Evolutionary conservation across 2,797 vertebrate species (phyloP).

Genomic region (Xiphorhynchus erythropygius): DNA sequence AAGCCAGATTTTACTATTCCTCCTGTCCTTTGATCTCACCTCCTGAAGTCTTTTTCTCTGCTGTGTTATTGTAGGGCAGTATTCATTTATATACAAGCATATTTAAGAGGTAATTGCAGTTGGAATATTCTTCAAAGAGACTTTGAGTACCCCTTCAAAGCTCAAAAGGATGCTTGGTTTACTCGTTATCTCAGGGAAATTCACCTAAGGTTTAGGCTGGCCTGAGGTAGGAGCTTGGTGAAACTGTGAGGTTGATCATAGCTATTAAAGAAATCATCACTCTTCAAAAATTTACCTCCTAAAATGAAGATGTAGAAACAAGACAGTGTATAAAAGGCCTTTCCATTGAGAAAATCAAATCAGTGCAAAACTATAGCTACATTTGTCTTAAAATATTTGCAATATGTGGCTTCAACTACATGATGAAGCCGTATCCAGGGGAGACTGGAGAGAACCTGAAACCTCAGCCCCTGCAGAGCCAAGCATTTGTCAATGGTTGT

Average conservation of each 20-base stretch:
- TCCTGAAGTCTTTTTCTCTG: background rate
- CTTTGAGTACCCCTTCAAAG: slow-evolving; percentile 21
- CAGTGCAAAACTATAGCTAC: background rate
- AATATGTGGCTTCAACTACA: background rate
- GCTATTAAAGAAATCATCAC: background rate
- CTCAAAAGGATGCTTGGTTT: slow-evolving; percentile 5
- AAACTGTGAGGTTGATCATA: background rate
- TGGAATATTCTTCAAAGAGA: slow-evolving; percentile 20
- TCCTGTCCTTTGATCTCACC: slow-evolving; percentile 7
- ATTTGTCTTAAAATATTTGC: background rate
- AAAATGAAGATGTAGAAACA: background rate
- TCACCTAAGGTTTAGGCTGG: background rate
- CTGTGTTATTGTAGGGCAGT: background rate
- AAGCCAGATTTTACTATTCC: background rate
- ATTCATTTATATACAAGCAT: background rate
- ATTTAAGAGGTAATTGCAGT: background rate
- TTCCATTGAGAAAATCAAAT: background rate
- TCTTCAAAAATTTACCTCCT: background rate
- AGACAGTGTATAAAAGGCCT: background rate
- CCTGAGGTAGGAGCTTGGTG: background rate
- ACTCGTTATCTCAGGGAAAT: background rate
- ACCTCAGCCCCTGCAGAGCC: rapidly evolving
- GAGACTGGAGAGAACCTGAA: background rate
- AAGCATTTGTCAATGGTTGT: background rate
- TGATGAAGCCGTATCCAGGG: background rate